Conservation (phyloP, 2,888 invertebrate species). For the Panorpa germanica region DNA sequence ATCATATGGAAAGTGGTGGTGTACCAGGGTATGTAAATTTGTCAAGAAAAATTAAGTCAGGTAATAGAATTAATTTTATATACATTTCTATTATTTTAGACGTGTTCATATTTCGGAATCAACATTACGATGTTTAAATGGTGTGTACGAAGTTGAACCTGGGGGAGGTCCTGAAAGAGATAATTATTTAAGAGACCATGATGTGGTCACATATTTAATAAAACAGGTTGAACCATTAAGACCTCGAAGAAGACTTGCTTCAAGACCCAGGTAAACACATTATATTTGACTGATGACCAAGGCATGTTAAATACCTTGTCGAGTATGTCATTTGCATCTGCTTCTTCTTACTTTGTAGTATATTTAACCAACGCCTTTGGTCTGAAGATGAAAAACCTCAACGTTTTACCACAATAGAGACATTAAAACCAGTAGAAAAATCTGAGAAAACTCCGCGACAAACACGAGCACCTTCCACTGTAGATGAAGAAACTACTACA, state of each 20-base stretch:
- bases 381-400: conserved; percentile 18
- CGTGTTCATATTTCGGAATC: conserved; percentile 91
- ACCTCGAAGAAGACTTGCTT: conserved; percentile 27
- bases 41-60: conserved; percentile 3
- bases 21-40: conserved; percentile 62
- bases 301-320: background rate
- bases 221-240: conserved; percentile 59
- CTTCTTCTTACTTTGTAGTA: conserved; percentile 10
- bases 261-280: conserved; percentile 24
- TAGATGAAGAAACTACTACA: conserved; percentile 59
- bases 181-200: conserved; percentile 66
- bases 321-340: background rate
- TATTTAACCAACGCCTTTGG: conserved; percentile 18
- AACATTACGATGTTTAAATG: conserved; percentile 67
- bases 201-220: conserved; percentile 77
- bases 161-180: conserved; percentile 75
- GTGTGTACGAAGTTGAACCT: conserved; percentile 84
- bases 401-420: conserved; percentile 6
- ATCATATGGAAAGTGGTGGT: conserved; percentile 93
- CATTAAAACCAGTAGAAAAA: too few species aligned
- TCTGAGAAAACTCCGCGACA: too few species aligned
- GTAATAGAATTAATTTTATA: conserved; percentile 8
- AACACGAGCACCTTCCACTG: too few species aligned
- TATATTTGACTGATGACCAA: conserved; percentile 1
- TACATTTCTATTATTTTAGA: conserved; percentile 28